These are phyloP conservation scores for Stegodyphus mimosarum DNA, from an alignment of 1,140 invertebrate species.

Conservation along the genomic window DNA sequence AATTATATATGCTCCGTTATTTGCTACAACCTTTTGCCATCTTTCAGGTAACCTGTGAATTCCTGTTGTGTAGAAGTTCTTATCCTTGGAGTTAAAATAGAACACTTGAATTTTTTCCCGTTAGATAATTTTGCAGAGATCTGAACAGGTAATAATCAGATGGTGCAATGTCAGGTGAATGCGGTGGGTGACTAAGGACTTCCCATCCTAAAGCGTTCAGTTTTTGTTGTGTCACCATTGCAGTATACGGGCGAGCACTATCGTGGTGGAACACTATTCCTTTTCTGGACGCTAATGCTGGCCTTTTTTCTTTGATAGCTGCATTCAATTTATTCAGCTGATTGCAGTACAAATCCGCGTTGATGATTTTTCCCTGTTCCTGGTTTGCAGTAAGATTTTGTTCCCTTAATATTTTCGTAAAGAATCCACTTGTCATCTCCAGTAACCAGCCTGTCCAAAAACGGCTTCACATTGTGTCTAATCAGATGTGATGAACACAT, in stretches of 20 bases:
- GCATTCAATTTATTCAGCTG: slow-evolving; percentile 36
- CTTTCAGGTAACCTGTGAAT: no score
- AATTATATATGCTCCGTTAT: no score
- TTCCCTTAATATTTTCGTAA: no score
- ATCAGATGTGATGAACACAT: no score
- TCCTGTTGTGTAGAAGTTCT: no score
- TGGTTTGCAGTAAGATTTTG: no score
- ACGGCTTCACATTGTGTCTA: no score
- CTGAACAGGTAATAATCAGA: slow-evolving; percentile 63
- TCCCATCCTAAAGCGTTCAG: slow-evolving; percentile 14
- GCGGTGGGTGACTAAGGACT: not conserved
- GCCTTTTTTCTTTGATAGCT: slow-evolving; percentile 41
- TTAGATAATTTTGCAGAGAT: slow-evolving; percentile 11
- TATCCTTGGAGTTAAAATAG: no score
- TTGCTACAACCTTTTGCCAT: no score
- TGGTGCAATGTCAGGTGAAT: slow-evolving; percentile 64
- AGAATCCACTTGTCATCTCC: no score
- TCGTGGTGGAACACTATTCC: no score
- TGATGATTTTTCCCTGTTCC: slow-evolving; percentile 34
- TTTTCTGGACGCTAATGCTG: slow-evolving; percentile 24
- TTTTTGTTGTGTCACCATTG: slow-evolving; percentile 29
- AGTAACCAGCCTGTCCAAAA: not conserved
- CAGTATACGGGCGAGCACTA: slow-evolving; percentile 26
- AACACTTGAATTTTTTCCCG: slow-evolving; percentile 1
- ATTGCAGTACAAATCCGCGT: slow-evolving; percentile 20